Percentiles rank a stretch among this genome's conserved stretches.
phyloP scores from a whole-genome alignment of 1,140 invertebrate genomes.

The Lamellibrachia luymesi region DNA sequence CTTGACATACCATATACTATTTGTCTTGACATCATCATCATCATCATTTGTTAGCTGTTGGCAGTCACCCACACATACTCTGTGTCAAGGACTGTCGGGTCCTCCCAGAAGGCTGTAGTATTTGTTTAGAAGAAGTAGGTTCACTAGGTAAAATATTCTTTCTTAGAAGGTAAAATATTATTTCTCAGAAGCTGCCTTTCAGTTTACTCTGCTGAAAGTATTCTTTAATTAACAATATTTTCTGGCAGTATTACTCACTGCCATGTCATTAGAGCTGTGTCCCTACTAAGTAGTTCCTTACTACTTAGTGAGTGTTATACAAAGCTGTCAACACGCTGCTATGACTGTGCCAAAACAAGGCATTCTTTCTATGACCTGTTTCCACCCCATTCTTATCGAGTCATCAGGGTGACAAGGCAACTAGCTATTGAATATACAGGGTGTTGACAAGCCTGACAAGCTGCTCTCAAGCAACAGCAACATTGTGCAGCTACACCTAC shows the following conservation, averaged over 20 bases:
- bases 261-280: neutral
- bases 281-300: too few species aligned
- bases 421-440: neutral
- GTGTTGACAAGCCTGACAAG: neutral
- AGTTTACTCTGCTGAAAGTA: neutral
- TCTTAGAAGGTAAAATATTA: too few species aligned
- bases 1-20: too few species aligned
- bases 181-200: neutral
- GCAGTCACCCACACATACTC: too few species aligned
- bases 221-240: neutral
- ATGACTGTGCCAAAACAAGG: neutral
- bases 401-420: neutral
- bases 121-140: too few species aligned
- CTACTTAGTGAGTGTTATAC: neutral
- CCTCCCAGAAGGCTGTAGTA: too few species aligned
- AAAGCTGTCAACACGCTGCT: neutral
- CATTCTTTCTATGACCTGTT: neutral
- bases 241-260: neutral
- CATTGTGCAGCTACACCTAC: neutral
- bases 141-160: too few species aligned
- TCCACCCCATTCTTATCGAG: neutral
- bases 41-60: too few species aligned
- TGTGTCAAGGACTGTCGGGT: too few species aligned
- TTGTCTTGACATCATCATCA: too few species aligned
- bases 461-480: neutral